phyloP scores from a whole-genome alignment of 2,888 invertebrate species.

The Uropetala carovei region DNA sequence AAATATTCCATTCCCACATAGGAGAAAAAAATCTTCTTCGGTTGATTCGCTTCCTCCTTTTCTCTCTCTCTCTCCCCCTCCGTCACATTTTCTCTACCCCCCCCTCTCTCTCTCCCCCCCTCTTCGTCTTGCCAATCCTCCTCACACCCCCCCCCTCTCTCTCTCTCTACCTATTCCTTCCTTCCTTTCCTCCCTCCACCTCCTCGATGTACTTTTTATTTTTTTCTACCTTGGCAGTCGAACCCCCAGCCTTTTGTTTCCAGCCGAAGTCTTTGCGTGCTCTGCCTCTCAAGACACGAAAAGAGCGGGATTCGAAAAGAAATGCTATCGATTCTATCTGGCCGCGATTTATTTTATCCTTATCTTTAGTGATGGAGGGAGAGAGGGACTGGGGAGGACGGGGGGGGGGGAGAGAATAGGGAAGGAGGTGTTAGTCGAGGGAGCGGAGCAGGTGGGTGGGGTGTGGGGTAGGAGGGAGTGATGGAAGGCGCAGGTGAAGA shows the following conservation, averaged over 20 bases:
- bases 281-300: constrained; percentile 7
- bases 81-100: background rate
- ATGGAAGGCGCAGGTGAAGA: background rate
- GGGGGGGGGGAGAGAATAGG: background rate
- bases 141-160: background rate
- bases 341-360: constrained; percentile 23
- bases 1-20: constrained; percentile 19
- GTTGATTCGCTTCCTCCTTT: background rate
- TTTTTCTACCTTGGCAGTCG: background rate
- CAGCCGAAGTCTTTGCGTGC: constrained; percentile 23
- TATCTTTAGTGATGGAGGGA: background rate
- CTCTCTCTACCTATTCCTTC: background rate
- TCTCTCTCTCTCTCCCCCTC: background rate
- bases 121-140: background rate
- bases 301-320: constrained; percentile 45
- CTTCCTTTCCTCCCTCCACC: background rate
- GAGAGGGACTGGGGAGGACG: background rate
- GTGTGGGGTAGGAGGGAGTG: background rate
- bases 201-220: background rate
- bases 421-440: background rate
- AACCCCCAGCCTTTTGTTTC: constrained; percentile 31
- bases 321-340: constrained; percentile 27
- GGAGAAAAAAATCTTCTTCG: background rate
- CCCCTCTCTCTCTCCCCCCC: background rate
- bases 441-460: background rate